Evolutionary conservation across 2,797 vertebrate genomes (phyloP).

Genomic region (Cirrhinus mrigala): DNA sequence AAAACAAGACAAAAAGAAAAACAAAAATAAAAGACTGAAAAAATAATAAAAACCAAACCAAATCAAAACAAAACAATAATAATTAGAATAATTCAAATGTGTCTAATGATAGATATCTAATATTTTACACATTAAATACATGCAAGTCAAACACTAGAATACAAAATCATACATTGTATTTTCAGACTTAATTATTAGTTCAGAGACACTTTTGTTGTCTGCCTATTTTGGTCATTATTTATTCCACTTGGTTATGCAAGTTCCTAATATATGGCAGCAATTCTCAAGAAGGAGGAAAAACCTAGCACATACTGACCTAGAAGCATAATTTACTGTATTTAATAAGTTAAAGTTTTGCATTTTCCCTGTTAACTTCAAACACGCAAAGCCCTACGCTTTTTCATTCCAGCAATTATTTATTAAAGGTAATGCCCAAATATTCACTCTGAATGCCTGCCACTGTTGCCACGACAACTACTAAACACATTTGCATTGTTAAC

Average conservation of each 20-base stretch:
- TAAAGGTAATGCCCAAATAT: slow-evolving; percentile 17
- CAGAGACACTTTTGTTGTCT: slow-evolving; percentile 2
- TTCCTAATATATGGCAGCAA: slow-evolving; percentile 8
- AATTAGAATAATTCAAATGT: background rate
- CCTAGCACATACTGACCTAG: slow-evolving; percentile 24
- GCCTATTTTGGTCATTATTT: slow-evolving; percentile 4
- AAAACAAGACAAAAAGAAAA: too few relatives aligned
- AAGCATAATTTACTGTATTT: slow-evolving; percentile 37
- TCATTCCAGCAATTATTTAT: slow-evolving; percentile 9
- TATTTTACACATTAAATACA: background rate
- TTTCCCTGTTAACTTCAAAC: slow-evolving; percentile 10
- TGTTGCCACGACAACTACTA: slow-evolving; percentile 28
- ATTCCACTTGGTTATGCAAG: slow-evolving; percentile 25
- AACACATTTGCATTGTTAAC: slow-evolving; percentile 27
- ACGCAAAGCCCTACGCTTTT: background rate
- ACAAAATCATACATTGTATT: background rate
- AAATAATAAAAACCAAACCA: too few relatives aligned
- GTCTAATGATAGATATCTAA: background rate
- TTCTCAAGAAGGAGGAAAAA: slow-evolving; percentile 25
- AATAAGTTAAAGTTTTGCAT: slow-evolving; percentile 28
- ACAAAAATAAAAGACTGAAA: too few relatives aligned
- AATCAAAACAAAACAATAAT: too few relatives aligned
- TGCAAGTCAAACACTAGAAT: background rate
- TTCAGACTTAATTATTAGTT: background rate
- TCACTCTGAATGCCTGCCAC: slow-evolving; percentile 9